Base-by-base conservation (phyloP, 2,797 vertebrate genomes). In the Acestrorhynchus altus region DNA sequence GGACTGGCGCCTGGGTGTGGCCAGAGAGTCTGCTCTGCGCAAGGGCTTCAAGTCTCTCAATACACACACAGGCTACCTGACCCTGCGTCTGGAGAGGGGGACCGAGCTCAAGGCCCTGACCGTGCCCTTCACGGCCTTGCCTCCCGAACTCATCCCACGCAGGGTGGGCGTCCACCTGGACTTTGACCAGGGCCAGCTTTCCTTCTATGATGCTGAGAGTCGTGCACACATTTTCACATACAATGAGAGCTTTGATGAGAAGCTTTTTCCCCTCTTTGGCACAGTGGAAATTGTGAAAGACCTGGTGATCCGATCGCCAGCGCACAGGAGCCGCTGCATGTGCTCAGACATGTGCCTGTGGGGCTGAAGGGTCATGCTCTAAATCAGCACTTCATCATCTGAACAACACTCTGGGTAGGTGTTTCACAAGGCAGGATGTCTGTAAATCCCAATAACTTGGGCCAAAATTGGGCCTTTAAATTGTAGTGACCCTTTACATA, bases 41-140 rank as follows among this genome's bases (percentile, higher is more conserved):
- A 95, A 95, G 77, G 93, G 94, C 72, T 94, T 94, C 85, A 93
- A 91, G 87, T 93, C 93, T 16, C 87, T 94, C 46, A 93, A 94
- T 88, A 92, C 92, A 10, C 35, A 92, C 51, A 91, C 92, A 0
- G 94, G 94, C 0, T 95, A 93, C 85, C 86, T 94, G 87, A 93
- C 88, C 80, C 88, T 95, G 83, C 88, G 93, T 1, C 90, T 95
- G 85, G 93, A 94, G 88, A 88, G 93, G 26, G 94, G 93, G 83
- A 84, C 87, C 0, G 93, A 94, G 90, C 89, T 94, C 68, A 94
- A 94, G 86, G 94, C 94, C 0, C 91, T 94, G 69, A 95, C 93
- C 0, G 93, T 94, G 71, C 94, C 93, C 57, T 94, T 89, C 86
- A 94, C 94, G 0, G 26, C 90, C 13, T 90, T 94, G 79, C 92